Evolutionary conservation across 2,888 invertebrate species (phyloP).

Genomic region (Sinentomon sp.): DNA sequence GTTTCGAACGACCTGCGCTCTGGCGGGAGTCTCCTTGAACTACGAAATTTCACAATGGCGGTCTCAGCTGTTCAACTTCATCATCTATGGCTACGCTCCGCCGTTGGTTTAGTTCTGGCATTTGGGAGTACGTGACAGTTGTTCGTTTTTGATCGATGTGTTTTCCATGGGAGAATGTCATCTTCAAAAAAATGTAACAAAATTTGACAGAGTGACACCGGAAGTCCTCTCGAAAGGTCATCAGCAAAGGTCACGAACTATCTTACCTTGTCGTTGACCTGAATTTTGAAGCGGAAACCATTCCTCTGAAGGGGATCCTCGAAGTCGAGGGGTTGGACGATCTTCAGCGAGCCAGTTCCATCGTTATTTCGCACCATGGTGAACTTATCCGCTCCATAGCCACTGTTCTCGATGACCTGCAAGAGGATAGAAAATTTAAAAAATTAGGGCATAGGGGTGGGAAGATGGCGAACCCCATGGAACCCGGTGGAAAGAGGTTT

Average conservation of each 20-base stretch:
- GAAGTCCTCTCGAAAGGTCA: too few species aligned
- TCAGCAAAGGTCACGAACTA: conserved; percentile 88
- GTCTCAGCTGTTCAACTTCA: too few species aligned
- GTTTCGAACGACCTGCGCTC: too few species aligned
- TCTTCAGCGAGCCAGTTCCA: conserved; percentile 78
- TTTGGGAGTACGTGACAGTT: too few species aligned
- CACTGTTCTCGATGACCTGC: conserved; percentile 62
- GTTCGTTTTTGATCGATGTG: too few species aligned
- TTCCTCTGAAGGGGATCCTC: conserved; percentile 83
- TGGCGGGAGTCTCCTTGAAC: too few species aligned
- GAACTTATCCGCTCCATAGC: conserved; percentile 84
- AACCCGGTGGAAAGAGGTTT: too few species aligned
- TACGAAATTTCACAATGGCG: too few species aligned
- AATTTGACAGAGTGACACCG: conserved; percentile 29
- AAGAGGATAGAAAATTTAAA: neutral
- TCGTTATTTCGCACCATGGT: conserved; percentile 90
- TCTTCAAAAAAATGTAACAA: neutral
- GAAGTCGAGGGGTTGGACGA: conserved; percentile 80
- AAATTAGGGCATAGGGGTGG: too few species aligned
- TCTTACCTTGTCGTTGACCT: conserved; percentile 80
- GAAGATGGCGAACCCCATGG: too few species aligned
- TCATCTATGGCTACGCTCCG: conserved; percentile 86
- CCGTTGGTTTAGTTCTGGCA: conserved; percentile 74
- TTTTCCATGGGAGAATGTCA: too few species aligned
- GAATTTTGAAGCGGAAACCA: conserved; percentile 79